Base-by-base conservation (phyloP, 2,113 vertebrate species). In the Corapipo altera region DNA sequence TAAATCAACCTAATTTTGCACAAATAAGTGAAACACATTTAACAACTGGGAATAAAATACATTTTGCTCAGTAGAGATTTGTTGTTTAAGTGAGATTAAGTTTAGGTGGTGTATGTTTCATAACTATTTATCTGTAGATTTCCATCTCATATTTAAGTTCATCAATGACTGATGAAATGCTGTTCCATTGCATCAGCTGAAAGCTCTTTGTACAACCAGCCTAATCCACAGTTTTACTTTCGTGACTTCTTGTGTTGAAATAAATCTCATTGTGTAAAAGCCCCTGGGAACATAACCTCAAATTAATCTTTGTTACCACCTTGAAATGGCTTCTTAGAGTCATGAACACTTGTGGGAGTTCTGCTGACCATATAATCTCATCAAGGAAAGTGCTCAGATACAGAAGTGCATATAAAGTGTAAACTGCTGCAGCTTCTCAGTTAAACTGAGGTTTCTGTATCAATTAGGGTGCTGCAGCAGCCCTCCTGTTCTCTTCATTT, bases 131-230 rank as follows among this genome's bases (percentile, higher is more conserved):
- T 59, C 65, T 95, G 46, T 46, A 78, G 88, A 70, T 71, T 88
- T 71, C 49, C 35, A 85, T 95, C 88, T 93, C n/a, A 8, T 54
- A 41, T 77, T 76, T 84, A 81, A 57, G 65, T 80, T 67, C 61
- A 77, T 77, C 66, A 66, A 1, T 94, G 79, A 88, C 73, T 96
- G 94, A 96, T 88, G 58, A 91, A 96, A 96, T 71, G 54, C 35
- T 86, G 69, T 86, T 95, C 44, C 43, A 69, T 88, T 97, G 92
- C 92, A 83, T 92, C 84, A 94, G 39, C 92, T 94, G 85, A 93
- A 85, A 80, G 75, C 41, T 89, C 65, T 93, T 86, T 61, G 78
- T 93, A 89, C 5, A 85, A 93, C 48, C 74, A 69, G 37, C 73
- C 79, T 87, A 93, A 91, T 67, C 57, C 41, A 32, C 28, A 51